Evolutionary conservation across 2,797 vertebrate species (phyloP), one percentile per base, ranked within the genome.

Genomic region (Crenichthys baileyi): DNA sequence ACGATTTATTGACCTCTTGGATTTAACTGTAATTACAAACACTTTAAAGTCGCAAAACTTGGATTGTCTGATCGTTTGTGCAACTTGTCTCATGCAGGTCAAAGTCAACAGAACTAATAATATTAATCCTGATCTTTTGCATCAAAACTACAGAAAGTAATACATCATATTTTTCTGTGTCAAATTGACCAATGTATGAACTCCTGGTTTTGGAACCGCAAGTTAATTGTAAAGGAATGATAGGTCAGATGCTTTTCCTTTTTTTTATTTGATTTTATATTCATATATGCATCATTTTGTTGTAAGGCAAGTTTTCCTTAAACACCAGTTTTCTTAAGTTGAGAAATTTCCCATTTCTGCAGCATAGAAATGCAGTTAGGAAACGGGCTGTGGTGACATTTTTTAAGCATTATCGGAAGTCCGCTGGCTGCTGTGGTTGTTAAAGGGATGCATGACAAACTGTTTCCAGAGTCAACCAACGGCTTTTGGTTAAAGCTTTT

Each of bases 381-480:
- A 85, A 87, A 82, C 67, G 24, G 79, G 74, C 72, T 77, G 72
- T 44, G 12, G 41, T 70, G 31, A 60, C 81, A 56, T 75, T 83
- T 85, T 73, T 84, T 76, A 76, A 65, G 61, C 78, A 65, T 71
- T 78, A 84, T 81, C 72, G 24, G 39, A 85, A 79, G 61, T 83
- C 29, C 22, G 48, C 60, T 82, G 48, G 22, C 85, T 79, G 51
- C 72, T 60, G 74, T 88, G 67, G 46, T 76, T 60, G 70, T 89
- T 65, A 44, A 73, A 79, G 80, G 73, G 80, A 48, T 67, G 53
- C 55, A 46, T 68, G 81, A 86, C 71, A 12, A 15, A 77, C 79
- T 72, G 39, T 70, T 80, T 86, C 65, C 71, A 78, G 75, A 67
- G 44, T 84, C 11, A 48, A 58, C 76, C 53, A 51, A 58, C 0